These are phyloP conservation scores for Eulithis prunata DNA, from an alignment of 2,888 invertebrate genomes.

Conservation along the genomic window DNA sequence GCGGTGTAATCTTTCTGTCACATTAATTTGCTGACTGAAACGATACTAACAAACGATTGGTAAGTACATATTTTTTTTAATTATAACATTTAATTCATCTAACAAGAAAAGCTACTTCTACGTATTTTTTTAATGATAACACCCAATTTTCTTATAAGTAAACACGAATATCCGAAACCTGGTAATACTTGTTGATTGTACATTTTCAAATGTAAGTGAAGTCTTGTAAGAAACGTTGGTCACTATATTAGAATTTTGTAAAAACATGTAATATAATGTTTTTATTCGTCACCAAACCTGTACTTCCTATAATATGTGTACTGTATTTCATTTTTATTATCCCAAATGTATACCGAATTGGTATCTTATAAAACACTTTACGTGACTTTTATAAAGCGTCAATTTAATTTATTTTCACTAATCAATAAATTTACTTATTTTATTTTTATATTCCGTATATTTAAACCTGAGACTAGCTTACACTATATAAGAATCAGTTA, in stretches of 20 bases:
- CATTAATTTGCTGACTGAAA: not conserved
- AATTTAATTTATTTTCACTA: not conserved
- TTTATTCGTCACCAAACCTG: not conserved
- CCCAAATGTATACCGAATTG: not conserved
- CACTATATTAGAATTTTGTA: not conserved
- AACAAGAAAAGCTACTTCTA: slow-evolving; percentile 13
- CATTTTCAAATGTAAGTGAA: slow-evolving; percentile 3
- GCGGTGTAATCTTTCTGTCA: not conserved
- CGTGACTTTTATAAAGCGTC: not conserved
- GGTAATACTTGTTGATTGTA: not conserved
- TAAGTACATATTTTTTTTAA: not conserved
- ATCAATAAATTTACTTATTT: not conserved
- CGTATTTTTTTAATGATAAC: slow-evolving; percentile 5
- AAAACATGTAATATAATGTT: not conserved
- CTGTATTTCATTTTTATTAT: slow-evolving; percentile 6
- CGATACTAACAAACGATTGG: not conserved
- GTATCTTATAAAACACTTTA: not conserved
- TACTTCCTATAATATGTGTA: not conserved
- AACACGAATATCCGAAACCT: not conserved
- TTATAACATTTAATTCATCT: not conserved
- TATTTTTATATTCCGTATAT: not conserved
- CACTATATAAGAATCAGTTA: not conserved
- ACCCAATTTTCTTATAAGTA: not conserved
- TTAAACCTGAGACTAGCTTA: not conserved
- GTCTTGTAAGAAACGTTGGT: not conserved